Base-by-base conservation (phyloP, 2,113 vertebrate species). In the Lonchura striata region DNA sequence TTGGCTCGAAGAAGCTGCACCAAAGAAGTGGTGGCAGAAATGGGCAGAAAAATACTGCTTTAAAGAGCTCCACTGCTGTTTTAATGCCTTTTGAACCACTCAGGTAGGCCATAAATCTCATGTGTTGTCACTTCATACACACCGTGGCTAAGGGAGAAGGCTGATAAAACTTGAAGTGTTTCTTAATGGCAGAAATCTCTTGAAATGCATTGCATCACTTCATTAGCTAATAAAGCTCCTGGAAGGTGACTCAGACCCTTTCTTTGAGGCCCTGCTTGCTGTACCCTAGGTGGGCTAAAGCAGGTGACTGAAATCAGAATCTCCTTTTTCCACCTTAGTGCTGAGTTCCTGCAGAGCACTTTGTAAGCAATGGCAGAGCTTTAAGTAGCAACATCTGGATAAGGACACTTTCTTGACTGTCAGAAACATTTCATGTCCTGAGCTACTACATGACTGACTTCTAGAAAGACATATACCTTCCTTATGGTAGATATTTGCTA, bases 181-280 rank as follows among this genome's bases (percentile, higher is more conserved):
- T 93, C 60, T 66, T 86, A 61, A 92, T 81, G 44, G 1, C 63
- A 90, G 42, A 80, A 81, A 50, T 74, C 76, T 92, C 72, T 80
- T 94, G 41, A 92, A 71, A 71, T 75, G 59, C 33, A 41, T 97
- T 96, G 86, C 96, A 37, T 95, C 88, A 93, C 56, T 88, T 93
- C 20, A 52, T 93, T 77, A 81, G 82, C 88, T 92, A 93, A 94
- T 83, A 75, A 90, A 83, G 71, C 72, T 82, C 75, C 64, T 63
- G 13, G 5, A 28, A 78, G 60, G 35, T 96, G 95, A 88, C 68
- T 96, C 91, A 86, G 33, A 11, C 3, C 31, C 47, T 61, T 53
- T 21, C 15, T 91, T 52, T 91, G 75, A 88, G 71, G 82, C 75
- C 65, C 41, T 91, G 57, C 75, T 79, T 72, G 75, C 50, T 81